Base-by-base conservation (phyloP, 2,797 vertebrate species). In the Anguilla pacifica region DNA sequence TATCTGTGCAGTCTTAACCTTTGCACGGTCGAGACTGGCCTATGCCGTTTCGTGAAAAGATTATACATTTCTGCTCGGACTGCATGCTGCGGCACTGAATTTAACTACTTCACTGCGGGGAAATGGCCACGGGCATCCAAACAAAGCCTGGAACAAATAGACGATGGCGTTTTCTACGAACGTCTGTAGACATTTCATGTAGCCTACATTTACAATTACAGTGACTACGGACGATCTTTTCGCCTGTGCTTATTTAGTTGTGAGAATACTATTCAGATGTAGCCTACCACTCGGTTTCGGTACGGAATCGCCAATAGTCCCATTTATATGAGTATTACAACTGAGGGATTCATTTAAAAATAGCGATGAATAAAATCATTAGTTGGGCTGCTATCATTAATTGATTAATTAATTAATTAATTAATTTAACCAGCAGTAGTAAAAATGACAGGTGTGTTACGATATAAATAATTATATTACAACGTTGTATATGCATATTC, bases 71-170 rank as follows among this genome's bases (percentile, higher is more conserved):
- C 19, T 82, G 25, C 92, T 90, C 86, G 87, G 90, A 91, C 90
- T 92, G 89, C 88, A 64, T 91, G 91, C 92, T 94, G 95, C 94
- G 91, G 94, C 93, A 92, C 85, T 91, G 91, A 90, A 86, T 91
- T 95, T 94, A 95, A 95, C 94, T 92, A 91, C 22, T 94, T 93
- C 93, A 91, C 39, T 53, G 85, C 92, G 22, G 79, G 7, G 1
- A n/a, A 49, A 46, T 51, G 79, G 46, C 31, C 19, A 39, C 7
- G 17, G 70, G 3, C 10, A 74, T 81, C 4, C 17, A 82, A 22
- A 0, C 43, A 82, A 49, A n/a, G 35, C 46, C 25, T 51, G 22
- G 35, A 43, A 82, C 10, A 82, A 25, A 82, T 43, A 35, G 35
- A 77, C 31, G 31, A 0, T 11, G 17, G 35, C 15, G 31, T 43